Conservation (phyloP, 30 jellyfish, hydroid and myxozoan species). For the Aurelia coerulea region DNA sequence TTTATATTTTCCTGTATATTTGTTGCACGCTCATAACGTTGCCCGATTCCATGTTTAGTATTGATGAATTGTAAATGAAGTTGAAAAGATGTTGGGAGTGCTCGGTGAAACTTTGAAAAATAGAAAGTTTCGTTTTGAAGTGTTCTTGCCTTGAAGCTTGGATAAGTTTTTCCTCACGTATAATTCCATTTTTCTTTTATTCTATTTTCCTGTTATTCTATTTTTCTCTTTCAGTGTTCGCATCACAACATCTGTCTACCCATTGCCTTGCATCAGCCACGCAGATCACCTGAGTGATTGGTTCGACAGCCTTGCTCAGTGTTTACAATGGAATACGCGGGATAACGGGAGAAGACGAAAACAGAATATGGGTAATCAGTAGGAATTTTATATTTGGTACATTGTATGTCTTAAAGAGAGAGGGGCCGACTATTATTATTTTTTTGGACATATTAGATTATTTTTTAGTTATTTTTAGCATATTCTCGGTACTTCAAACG, state of each 20-base stretch:
- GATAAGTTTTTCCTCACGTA: not conserved
- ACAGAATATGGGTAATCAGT: too few relatives aligned
- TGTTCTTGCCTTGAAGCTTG: not conserved
- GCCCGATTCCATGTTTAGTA: too few relatives aligned
- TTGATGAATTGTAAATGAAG: not conserved
- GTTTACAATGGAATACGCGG: slow-evolving; percentile 87
- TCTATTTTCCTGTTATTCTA: not conserved
- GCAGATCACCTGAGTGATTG: slow-evolving; percentile 87
- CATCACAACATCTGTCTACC: slow-evolving; percentile 91
- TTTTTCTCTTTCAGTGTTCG: slow-evolving; percentile 76
- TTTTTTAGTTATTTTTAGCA: too few relatives aligned
- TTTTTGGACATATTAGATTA: too few relatives aligned
- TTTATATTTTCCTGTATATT: too few relatives aligned
- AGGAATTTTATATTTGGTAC: too few relatives aligned
- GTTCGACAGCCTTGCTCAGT: slow-evolving; percentile 90
- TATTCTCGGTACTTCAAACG: too few relatives aligned
- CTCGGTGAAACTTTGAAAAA: not conserved
- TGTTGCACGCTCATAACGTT: too few relatives aligned
- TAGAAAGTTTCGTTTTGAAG: not conserved
- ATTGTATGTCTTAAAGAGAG: too few relatives aligned
- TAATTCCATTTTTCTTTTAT: too few relatives aligned
- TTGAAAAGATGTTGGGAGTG: not conserved
- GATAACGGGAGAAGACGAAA: not conserved
- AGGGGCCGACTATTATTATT: too few relatives aligned
- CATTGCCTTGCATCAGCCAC: slow-evolving; percentile 92